These are phyloP conservation scores for Smutsia gigantea DNA, from an alignment of 2,797 vertebrate genomes.

Conservation along the genomic window DNA sequence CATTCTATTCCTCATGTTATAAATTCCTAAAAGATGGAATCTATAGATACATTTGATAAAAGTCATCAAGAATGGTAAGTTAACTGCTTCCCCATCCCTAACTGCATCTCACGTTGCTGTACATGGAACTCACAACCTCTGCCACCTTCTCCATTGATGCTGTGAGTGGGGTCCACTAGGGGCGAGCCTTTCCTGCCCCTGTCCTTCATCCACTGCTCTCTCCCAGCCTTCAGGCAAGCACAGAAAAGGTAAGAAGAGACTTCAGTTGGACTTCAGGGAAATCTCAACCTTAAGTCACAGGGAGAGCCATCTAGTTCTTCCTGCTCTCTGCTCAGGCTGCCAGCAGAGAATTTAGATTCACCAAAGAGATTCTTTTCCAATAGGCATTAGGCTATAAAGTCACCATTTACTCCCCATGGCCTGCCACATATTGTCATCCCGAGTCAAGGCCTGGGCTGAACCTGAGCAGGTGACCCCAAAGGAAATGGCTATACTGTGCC, in stretches of 20 bases:
- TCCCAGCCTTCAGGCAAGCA: neutral
- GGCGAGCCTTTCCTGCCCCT: neutral
- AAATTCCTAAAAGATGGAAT: neutral
- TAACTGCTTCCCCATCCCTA: neutral
- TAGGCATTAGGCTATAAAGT: neutral
- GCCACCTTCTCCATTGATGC: neutral
- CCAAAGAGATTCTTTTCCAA: neutral
- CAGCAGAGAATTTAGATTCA: neutral
- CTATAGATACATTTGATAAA: neutral
- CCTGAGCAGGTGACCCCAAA: constrained; percentile 30
- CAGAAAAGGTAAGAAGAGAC: neutral
- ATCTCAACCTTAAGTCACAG: neutral
- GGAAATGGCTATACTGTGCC: neutral
- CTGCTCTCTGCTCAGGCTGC: neutral
- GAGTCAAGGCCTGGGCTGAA: constrained; percentile 40
- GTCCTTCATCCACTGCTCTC: neutral
- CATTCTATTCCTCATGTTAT: neutral
- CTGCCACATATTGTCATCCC: neutral
- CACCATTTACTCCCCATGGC: neutral
- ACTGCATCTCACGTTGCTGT: neutral
- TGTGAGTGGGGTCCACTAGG: neutral
- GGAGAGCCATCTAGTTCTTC: neutral
- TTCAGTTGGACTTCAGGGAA: neutral
- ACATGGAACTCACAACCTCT: constrained; percentile 69
- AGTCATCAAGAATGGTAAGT: neutral